A percentile compares a stretch with the other conserved stretches of the same genome.
These are phyloP conservation scores for Numenius arquata DNA, from an alignment of 2,113 vertebrate genomes.

Conservation along the genomic window DNA sequence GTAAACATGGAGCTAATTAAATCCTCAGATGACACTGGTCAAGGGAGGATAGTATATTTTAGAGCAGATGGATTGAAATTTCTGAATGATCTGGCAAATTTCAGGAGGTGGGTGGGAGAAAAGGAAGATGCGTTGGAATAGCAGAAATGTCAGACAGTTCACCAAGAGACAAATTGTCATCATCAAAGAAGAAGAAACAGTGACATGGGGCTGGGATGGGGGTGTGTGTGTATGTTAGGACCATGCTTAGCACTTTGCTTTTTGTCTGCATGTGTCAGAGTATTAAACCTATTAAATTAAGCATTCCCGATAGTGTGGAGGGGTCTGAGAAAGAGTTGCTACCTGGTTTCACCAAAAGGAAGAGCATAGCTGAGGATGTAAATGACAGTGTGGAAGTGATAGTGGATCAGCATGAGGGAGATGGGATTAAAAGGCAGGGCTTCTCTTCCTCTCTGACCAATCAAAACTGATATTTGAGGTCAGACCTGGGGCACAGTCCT, in stretches of 20 bases:
- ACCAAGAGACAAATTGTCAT: neutral
- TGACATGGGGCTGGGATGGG: neutral
- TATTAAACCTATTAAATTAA: neutral
- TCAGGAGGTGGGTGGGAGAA: neutral
- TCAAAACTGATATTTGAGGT: neutral
- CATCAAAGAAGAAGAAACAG: neutral
- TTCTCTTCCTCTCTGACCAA: neutral
- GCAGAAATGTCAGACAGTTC: neutral
- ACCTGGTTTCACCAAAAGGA: neutral
- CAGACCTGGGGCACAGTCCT: neutral
- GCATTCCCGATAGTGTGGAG: neutral
- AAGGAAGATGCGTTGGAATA: neutral
- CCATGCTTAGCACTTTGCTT: neutral
- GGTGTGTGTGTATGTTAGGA: neutral
- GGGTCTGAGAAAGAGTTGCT: neutral
- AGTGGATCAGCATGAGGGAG: neutral
- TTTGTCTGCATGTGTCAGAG: neutral
- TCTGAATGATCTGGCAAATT: neutral
- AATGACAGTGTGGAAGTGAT: neutral
- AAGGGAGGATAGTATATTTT: neutral
- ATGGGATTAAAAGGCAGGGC: neutral
- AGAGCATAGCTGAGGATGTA: neutral
- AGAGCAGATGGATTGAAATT: neutral
- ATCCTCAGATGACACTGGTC: neutral
- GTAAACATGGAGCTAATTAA: slow-evolving; percentile 37